Conservation (phyloP, 2,888 invertebrate species). For the Paralinhomoeus sp. region DNA sequence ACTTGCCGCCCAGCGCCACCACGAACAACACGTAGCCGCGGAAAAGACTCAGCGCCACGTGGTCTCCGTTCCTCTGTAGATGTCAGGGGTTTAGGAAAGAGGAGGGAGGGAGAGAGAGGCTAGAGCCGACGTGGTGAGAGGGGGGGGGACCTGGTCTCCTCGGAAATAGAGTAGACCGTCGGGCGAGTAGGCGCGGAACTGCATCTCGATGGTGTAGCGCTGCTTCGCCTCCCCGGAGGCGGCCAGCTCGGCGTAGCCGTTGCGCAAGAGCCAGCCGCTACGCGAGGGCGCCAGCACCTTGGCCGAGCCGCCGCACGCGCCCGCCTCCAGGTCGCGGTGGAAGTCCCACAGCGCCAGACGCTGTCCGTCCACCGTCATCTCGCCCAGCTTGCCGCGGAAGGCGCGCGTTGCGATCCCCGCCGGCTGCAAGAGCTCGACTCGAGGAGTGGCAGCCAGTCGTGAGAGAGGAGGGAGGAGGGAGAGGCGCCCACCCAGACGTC, state of each 20-base stretch:
- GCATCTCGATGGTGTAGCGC: constrained; percentile 11
- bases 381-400: constrained; percentile 9
- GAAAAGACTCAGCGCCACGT: too few relatives aligned
- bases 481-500: too few relatives aligned
- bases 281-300: constrained; percentile 5
- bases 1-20: too few relatives aligned
- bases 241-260: constrained; percentile 20
- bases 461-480: too few relatives aligned
- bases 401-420: neutral
- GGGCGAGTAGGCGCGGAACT: constrained; percentile 20
- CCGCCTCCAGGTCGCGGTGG: constrained; percentile 11
- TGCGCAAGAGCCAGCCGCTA: constrained; percentile 6
- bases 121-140: too few relatives aligned
- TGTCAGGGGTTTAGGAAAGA: too few relatives aligned
- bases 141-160: constrained; percentile 5
- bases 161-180: constrained; percentile 22
- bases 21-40: too few relatives aligned
- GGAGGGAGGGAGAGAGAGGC: too few relatives aligned
- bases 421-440: neutral
- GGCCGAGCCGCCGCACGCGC: constrained; percentile 17
- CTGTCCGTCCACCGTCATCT: constrained; percentile 11
- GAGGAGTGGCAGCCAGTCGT: too few relatives aligned
- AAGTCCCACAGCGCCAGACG: constrained; percentile 20
- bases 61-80: too few relatives aligned
- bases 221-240: too few relatives aligned